Percentiles rank a stretch among this genome's conserved stretches.
phyloP scores from a whole-genome alignment of 2,113 vertebrate species.

The Scolopax mira region DNA sequence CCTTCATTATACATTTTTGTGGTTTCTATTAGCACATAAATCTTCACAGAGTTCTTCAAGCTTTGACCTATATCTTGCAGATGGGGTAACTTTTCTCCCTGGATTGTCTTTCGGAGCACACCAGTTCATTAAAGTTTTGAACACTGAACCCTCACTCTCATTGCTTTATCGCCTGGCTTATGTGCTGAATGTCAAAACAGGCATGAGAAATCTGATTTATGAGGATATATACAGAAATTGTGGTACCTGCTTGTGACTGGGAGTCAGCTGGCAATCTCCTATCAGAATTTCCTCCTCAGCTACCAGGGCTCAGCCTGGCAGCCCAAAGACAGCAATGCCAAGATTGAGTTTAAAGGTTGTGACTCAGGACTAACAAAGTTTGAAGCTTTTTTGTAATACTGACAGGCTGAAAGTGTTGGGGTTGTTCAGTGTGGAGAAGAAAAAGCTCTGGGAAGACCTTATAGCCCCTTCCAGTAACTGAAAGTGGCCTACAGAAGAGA shows the following conservation, averaged over 20 bases:
- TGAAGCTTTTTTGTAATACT: background rate
- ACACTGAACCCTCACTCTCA: constrained; percentile 17
- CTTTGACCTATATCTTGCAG: constrained; percentile 26
- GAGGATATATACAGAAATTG: constrained; percentile 14
- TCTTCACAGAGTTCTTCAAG: constrained; percentile 10
- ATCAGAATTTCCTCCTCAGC: background rate
- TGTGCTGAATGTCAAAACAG: background rate
- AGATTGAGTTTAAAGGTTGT: background rate
- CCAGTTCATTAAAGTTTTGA: constrained; percentile 42
- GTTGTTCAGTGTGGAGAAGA: background rate
- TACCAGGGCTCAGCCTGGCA: background rate
- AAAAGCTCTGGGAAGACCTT: background rate
- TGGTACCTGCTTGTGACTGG: background rate
- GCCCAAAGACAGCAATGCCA: background rate
- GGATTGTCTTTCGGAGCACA: background rate
- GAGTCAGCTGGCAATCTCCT: background rate
- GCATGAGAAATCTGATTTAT: constrained; percentile 25
- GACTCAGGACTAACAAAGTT: background rate
- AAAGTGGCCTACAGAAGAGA: background rate
- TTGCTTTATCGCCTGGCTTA: constrained; percentile 19
- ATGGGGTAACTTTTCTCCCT: background rate
- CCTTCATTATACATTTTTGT: background rate
- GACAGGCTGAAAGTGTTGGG: background rate
- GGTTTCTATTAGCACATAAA: background rate
- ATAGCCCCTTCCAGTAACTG: background rate